A percentile compares a stretch with the other conserved stretches of the same genome.
Evolutionary conservation across 1,140 invertebrate genomes (phyloP).

Genomic region (Diorhabda elongata): DNA sequence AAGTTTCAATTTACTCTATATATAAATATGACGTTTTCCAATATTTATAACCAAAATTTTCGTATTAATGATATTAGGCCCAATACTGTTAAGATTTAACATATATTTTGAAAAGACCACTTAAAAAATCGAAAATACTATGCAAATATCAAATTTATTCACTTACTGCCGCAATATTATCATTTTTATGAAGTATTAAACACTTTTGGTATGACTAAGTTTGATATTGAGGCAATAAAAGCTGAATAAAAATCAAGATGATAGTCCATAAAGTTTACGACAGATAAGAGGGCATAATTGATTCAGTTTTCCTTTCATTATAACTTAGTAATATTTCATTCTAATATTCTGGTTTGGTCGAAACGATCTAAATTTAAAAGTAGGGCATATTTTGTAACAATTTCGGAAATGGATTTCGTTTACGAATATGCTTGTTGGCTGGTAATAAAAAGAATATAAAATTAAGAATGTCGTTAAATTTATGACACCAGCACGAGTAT

Average conservation of each 20-base stretch:
- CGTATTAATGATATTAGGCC: too few relatives aligned
- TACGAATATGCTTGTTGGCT: background rate
- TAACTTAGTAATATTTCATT: background rate
- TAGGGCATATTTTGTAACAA: background rate
- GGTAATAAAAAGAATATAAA: background rate
- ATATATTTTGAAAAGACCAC: too few relatives aligned
- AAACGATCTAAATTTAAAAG: background rate
- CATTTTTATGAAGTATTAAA: background rate
- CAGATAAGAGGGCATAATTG: constrained; percentile 2
- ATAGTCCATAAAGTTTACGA: background rate
- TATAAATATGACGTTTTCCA: too few relatives aligned
- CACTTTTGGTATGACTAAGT: constrained; percentile 1
- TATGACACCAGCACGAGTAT: constrained; percentile 1
- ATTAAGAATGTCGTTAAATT: background rate
- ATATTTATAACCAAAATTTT: too few relatives aligned
- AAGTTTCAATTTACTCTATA: too few relatives aligned
- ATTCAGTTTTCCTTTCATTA: background rate
- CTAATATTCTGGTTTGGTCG: background rate
- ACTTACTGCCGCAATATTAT: background rate
- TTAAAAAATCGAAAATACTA: too few relatives aligned
- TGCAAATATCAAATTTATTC: too few relatives aligned
- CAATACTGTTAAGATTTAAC: too few relatives aligned
- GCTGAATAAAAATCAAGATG: background rate
- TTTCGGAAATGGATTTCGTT: background rate
- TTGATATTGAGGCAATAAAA: background rate